Evolutionary conservation across 2,113 vertebrate species (phyloP), one percentile per base, ranked within the genome.

Genomic region (Phylloscopus trochilus): DNA sequence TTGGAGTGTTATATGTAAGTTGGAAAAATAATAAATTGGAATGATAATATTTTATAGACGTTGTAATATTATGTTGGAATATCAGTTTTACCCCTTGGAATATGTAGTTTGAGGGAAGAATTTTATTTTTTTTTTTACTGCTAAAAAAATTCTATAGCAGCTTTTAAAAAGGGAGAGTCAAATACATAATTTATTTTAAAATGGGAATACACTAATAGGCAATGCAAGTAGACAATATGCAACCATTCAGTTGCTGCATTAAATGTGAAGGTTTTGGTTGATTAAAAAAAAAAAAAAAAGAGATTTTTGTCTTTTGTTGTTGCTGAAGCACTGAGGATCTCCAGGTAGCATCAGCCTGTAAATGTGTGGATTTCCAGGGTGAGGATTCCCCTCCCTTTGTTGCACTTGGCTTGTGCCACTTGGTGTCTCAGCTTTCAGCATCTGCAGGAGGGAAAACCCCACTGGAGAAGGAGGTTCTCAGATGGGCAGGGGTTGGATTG

Each of bases 301-400:
- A 6, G 22, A 73, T 95, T 21, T 60, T 26, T 37, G 15, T 37
- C n/a, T 60, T 37, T 60, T 22, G 10, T 76, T 77, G 72, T 83
- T 89, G n/a, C 26, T 95, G 72, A 93, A 96, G 86, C 82, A n/a
- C 47, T 55, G 92, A 94, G 94, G 78, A 55, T 78, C 83, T 90
- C 75, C 91, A 92, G 89, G 86, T 63, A 33, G 44, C 56, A 83
- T 78, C 92, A 70, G 78, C 64, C 83, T 18, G 47, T 35, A 47
- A 66, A 56, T 67, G 49, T 20, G 37, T 31, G 55, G 30, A 37
- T 68, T 87, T 80, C 43, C 55, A 39, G 87, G 82, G 30, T 56
- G 62, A 67, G 83, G 15, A 17, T 62, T 92, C 75, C 15, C 7
- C 74, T 94, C 53, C 26, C 49, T 55, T 69, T 91, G 76, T 74